Base-by-base conservation (phyloP, 1,140 invertebrate species). In the Onthophagus taurus region DNA sequence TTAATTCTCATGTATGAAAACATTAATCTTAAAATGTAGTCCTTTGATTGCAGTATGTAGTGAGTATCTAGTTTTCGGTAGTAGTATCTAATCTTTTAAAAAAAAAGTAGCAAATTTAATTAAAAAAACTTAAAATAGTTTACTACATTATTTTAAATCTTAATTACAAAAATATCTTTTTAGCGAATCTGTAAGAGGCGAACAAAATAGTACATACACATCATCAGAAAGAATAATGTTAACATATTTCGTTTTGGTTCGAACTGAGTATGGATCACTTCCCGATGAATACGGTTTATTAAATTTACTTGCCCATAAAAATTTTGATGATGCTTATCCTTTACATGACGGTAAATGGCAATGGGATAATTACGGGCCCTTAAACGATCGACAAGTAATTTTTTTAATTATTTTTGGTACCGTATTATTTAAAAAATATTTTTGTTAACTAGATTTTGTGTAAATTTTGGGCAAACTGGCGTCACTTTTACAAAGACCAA, bases 311-410 rank as follows among this genome's bases (percentile, higher is more conserved):
- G 60, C 63, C 45, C 69, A 72, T 49, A 65, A 63, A 17, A 69
- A 68, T 6, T 78, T 78, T 47, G 51, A 57, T 16, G 74, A 73
- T 31, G 74, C 76, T 5, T 83, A 68, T 60, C 78, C 80, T 3
- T 57, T 81, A 7, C 80, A 83, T 58, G 78, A 81, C 51, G 73
- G 71, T 1, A 12, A 50, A 20, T 57, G 48, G 43, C 30, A 55
- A 33, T 60, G 53, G 53, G 42, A 47, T 45, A 41, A 54, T 51
- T 17, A 51, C 51, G 52, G 62, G 58, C 48, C 54, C 67, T 72
- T 61, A 16, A 59, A 54, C 20, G 57, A 64, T 24, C 41, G 59
- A 36, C 60, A 63, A 44, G 60, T 63, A 57, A 26, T 3, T 12
- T 19, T 9, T 9, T 37, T 4, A 5, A 16, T 35, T 17, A 17